These are phyloP conservation scores for Pelodytes ibericus DNA, from an alignment of 2,797 vertebrate species.

Conservation along the genomic window DNA sequence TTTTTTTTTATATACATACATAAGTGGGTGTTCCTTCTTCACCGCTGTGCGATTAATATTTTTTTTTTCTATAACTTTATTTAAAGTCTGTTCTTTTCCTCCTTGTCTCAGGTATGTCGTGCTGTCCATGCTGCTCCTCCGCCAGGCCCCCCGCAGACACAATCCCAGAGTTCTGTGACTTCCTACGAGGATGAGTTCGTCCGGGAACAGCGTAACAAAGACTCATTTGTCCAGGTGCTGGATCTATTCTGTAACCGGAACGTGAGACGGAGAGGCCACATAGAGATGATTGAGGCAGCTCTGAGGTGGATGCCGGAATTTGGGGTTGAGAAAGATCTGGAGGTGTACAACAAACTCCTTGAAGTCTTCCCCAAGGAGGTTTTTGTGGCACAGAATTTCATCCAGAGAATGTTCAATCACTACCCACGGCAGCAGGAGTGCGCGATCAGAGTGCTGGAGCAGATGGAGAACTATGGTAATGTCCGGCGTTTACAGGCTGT, in stretches of 20 bases:
- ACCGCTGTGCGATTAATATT: no score
- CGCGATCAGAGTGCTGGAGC: slow-evolving; percentile 81
- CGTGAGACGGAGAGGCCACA: slow-evolving; percentile 80
- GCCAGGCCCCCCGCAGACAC: slow-evolving; percentile 66
- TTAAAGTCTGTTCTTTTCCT: neutral
- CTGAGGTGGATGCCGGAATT: slow-evolving; percentile 84
- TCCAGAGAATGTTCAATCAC: slow-evolving; percentile 87
- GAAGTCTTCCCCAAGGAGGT: slow-evolving; percentile 88
- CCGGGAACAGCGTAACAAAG: slow-evolving; percentile 68
- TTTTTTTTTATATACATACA: no score
- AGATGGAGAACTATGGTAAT: slow-evolving; percentile 86
- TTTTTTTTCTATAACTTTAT: no score
- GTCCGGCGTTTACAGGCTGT: no score
- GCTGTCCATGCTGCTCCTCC: slow-evolving; percentile 7
- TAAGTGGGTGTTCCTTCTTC: no score
- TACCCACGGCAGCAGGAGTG: slow-evolving; percentile 91
- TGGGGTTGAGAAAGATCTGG: slow-evolving; percentile 80
- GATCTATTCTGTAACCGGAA: slow-evolving; percentile 71
- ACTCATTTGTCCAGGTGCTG: slow-evolving; percentile 75
- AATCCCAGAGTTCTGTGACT: slow-evolving; percentile 58
- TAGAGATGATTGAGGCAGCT: slow-evolving; percentile 89
- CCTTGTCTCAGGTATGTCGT: neutral
- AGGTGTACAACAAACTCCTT: slow-evolving; percentile 83
- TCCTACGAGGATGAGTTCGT: slow-evolving; percentile 58
- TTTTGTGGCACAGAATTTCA: slow-evolving; percentile 79